Evolutionary conservation across 1,140 invertebrate genomes (phyloP).

Genomic region (Scaptomyza graminum): DNA sequence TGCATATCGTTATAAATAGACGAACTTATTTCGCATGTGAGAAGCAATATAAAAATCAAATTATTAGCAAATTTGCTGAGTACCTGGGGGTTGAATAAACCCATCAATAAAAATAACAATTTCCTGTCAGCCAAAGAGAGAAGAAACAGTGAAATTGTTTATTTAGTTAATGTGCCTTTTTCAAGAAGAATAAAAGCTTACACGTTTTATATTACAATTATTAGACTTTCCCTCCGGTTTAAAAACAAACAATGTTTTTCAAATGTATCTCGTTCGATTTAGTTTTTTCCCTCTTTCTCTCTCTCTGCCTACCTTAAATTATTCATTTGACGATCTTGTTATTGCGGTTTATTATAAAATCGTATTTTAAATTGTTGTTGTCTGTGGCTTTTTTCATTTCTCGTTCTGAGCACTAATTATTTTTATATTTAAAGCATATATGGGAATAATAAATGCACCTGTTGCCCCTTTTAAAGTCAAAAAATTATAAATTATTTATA

Average conservation of each 20-base stretch:
- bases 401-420: constrained; percentile 10
- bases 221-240: not conserved
- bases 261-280: not conserved
- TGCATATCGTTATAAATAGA: constrained; percentile 46
- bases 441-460: constrained; percentile 7
- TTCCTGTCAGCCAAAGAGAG: not conserved
- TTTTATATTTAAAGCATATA: constrained; percentile 11
- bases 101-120: constrained; percentile 3
- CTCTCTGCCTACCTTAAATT: constrained; percentile 10
- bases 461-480: constrained; percentile 16
- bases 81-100: constrained; percentile 31
- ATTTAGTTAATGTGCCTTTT: no score
- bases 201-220: not conserved
- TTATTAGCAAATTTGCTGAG: constrained; percentile 11
- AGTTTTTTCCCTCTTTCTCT: not conserved
- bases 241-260: not conserved
- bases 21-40: not conserved
- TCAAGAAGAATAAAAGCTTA: not conserved
- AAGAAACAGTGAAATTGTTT: not conserved
- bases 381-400: constrained; percentile 16
- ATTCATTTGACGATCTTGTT: constrained; percentile 26
- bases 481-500: constrained; percentile 22
- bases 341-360: constrained; percentile 11
- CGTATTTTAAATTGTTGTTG: constrained; percentile 17
- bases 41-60: constrained; percentile 18